Base-by-base conservation (phyloP, 2,888 invertebrate genomes). In the Camponotus fellah region DNA sequence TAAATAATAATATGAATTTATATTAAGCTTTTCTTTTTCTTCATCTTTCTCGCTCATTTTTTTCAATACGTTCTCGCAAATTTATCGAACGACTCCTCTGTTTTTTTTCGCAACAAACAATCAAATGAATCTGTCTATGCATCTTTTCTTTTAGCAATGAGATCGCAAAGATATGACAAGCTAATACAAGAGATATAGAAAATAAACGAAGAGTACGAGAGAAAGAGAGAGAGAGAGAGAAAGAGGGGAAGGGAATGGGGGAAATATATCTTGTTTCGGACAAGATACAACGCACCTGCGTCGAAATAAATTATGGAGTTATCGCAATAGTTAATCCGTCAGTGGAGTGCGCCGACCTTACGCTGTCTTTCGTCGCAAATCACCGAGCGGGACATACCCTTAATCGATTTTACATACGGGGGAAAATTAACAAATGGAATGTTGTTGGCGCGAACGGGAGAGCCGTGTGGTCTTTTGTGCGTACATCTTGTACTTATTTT, bases 241-340 rank as follows among this genome's bases (percentile, higher is more conserved):
- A n/a, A n/a, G n/a, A 37, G 43, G 49, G 17, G 12, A 26, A 68
- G 34, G 12, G 3, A 3, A 65, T 56, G 58, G 43, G n/a, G 37
- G 17, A 60, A 68, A 77, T 77, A 66, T 82, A 65, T 82, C 62
- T 68, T 82, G 76, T 82, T 77, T 64, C 60, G 83, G 83, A 79
- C 65, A 83, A 77, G 68, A 37, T 68, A 62, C 77, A 69, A 69
- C 83, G 60, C 83, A 77, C 77, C 77, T 77, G 82, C 77, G 68
- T 58, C 60, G 69, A 79, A 79, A 83, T 83, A 83, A 83, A 79
- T 83, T 77, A 69, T 60, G 53, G 60, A 69, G 79, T 79, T 79
- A 83, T 83, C 62, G 79, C 69, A 69, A 79, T 79, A 83, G 62
- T 83, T 79, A 79, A 83, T 83, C 83, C 83, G 83, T 83, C 77